Base-by-base conservation (phyloP, 2,888 invertebrate species). In the Cheilosia urbana region DNA sequence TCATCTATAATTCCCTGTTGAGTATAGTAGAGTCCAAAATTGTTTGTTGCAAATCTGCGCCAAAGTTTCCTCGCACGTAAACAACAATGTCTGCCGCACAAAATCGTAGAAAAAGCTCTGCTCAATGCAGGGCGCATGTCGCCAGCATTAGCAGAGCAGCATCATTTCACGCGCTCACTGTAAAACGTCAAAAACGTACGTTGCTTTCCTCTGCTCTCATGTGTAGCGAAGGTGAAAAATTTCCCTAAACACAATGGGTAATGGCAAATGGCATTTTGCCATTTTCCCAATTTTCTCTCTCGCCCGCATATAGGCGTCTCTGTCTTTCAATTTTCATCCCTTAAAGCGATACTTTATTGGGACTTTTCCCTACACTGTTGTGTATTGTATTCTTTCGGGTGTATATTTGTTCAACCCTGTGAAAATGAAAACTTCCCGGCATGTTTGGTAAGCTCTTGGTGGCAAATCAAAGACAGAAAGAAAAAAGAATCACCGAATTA, bases 371-470 rank as follows among this genome's bases (percentile, higher is more conserved):
- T 49, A 72, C 47, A 72, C 47, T 42, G 37, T 72, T 82, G 66
- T 75, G 53, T 62, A 69, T 42, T 68, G 55, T 69, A 73, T 78
- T 68, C 24, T 69, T 62, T 49, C 17, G 49, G 13, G 15, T 30
- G 30, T 11, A 4, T 13, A 15, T 57, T 47, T 49, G 34, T 76
- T 55, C 66, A 79, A 49, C 79, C 79, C 80, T 71, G 57, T n/a
- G 37, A 75, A 84, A 84, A 80, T n/a, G 37, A 75, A 84, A 84
- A 80, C 53, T 69, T 84, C 84, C 84, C 85, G 81, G 85, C 85
- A 85, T 76, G 65, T 77, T 79, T 80, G 76, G 71, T 76, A 85
- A 85, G 85, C 76, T 77, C 66, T 34, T 19, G n/a, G n/a, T 13
- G 1, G 24, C 47, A 40, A 34, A 30, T 37, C 11, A 37, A 42